Percentiles rank a stretch among this genome's conserved stretches.
phyloP scores from a whole-genome alignment of 2,888 invertebrate species.

The Macaria liturata region DNA sequence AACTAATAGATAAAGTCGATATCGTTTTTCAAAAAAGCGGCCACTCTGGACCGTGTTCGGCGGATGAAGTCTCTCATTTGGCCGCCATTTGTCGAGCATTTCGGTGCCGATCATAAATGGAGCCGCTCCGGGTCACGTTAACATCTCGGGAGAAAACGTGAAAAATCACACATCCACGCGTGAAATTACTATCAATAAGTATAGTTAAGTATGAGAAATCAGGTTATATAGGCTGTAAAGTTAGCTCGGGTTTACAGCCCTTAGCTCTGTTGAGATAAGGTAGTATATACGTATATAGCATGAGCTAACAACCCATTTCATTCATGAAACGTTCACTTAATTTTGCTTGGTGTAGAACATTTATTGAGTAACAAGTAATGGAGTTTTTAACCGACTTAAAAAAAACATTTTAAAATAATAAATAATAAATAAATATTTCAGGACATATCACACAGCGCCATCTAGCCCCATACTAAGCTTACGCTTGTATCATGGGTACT shows the following conservation, averaged over 20 bases:
- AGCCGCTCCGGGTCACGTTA: conserved; percentile 79
- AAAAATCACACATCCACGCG: conserved; percentile 79
- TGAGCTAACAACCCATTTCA: no score
- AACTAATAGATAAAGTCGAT: conserved; percentile 13
- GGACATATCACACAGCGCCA: no score
- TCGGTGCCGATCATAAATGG: conserved; percentile 82
- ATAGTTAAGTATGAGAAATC: conserved; percentile 39
- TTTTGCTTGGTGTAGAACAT: no score
- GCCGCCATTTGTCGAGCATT: conserved; percentile 83
- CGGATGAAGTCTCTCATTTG: conserved; percentile 82
- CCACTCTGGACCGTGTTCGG: conserved; percentile 68
- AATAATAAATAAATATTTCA: no score
- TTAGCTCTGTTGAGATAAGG: no score
- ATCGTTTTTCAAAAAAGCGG: conserved; percentile 55
- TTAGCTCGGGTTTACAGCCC: neutral
- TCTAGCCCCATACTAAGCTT: no score
- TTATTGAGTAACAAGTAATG: no score
- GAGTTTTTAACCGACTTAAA: no score
- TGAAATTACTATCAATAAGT: conserved; percentile 68
- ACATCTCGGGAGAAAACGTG: conserved; percentile 77
- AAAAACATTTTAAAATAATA: no score
- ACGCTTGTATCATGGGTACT: no score
- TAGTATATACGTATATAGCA: no score
- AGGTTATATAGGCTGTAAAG: conserved; percentile 22
- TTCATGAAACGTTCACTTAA: no score